Conservation (phyloP, 2,113 vertebrate species). For the Strigops habroptila region DNA sequence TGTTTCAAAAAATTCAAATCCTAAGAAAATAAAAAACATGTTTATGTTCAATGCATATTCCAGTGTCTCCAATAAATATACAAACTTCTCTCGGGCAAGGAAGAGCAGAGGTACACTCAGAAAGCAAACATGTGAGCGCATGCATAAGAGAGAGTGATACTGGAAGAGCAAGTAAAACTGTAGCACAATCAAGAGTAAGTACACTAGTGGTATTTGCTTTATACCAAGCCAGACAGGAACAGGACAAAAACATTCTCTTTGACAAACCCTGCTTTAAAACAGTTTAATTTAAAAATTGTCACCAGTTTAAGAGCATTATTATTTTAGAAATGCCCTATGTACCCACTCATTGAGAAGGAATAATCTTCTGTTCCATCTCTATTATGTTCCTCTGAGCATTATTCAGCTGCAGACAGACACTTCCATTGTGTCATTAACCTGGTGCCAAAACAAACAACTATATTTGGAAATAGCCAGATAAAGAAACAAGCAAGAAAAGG, state of each 20-base stretch:
- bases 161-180: background rate
- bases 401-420: background rate
- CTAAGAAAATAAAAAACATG: slow-evolving; percentile 69
- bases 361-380: background rate
- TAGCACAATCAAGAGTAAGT: background rate
- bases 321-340: background rate
- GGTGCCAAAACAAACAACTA: background rate
- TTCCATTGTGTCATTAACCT: background rate
- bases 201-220: background rate
- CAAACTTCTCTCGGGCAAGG: background rate
- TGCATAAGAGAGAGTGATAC: background rate
- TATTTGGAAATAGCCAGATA: background rate
- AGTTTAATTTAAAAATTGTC: background rate
- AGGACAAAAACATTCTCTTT: background rate
- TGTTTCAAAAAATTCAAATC: slow-evolving; percentile 97
- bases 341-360: background rate
- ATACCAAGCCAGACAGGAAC: background rate
- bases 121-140: background rate
- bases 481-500: background rate
- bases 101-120: background rate
- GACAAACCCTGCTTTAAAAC: background rate
- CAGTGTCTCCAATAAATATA: background rate
- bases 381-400: background rate
- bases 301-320: background rate
- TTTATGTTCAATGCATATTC: background rate